phyloP scores from a whole-genome alignment of 2,888 invertebrate genomes.

The Dynastes hyllus region DNA sequence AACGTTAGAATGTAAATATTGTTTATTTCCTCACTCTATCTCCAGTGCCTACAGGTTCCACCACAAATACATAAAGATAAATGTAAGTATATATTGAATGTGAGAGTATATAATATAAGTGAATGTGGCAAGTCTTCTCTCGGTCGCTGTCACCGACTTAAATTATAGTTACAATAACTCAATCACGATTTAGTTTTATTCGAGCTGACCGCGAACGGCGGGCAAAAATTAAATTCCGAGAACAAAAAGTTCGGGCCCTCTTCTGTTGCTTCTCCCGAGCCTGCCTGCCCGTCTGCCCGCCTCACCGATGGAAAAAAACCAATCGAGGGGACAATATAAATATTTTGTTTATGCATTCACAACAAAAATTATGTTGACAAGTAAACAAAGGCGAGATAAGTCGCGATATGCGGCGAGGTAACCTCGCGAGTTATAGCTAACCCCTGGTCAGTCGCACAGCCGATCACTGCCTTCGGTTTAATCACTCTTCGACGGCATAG shows the following conservation, averaged over 20 bases:
- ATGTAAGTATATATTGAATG: slow-evolving; percentile 1
- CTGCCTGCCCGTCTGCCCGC: slow-evolving; percentile 56
- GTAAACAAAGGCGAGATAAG: slow-evolving; percentile 73
- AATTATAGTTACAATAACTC: slow-evolving; percentile 69
- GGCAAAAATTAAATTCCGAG: slow-evolving; percentile 70
- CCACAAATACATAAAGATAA: background rate
- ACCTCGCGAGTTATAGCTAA: slow-evolving; percentile 72
- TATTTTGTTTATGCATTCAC: slow-evolving; percentile 73
- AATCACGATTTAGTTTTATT: slow-evolving; percentile 70
- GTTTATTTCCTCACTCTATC: too few species aligned
- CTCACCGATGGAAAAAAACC: slow-evolving; percentile 66
- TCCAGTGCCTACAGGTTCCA: too few species aligned
- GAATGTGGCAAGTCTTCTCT: slow-evolving; percentile 43
- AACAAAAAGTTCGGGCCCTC: slow-evolving; percentile 63
- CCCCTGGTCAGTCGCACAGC: slow-evolving; percentile 67
- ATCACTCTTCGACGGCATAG: slow-evolving; percentile 41
- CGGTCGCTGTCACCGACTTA: slow-evolving; percentile 53
- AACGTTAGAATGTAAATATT: background rate
- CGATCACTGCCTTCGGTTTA: slow-evolving; percentile 48
- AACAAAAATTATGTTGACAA: slow-evolving; percentile 73
- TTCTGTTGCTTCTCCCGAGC: slow-evolving; percentile 16
- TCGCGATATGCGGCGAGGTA: slow-evolving; percentile 71
- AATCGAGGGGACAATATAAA: slow-evolving; percentile 72
- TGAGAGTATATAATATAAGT: slow-evolving; percentile 24
- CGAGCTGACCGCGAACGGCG: slow-evolving; percentile 61